phyloP scores from a whole-genome alignment of 2,888 invertebrate species.

The Lobophora halterata region DNA sequence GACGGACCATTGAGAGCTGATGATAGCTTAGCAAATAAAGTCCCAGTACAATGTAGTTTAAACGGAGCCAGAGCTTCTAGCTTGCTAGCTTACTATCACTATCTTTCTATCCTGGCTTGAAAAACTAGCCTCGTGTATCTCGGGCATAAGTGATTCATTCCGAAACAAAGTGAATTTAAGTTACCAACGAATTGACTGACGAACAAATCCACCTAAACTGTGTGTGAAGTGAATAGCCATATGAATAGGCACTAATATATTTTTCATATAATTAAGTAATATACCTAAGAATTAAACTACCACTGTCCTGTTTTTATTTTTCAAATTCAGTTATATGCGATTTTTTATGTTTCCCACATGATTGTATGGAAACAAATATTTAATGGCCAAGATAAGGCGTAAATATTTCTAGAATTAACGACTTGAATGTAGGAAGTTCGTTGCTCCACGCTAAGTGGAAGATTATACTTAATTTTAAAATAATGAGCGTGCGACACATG shows the following conservation, averaged over 20 bases:
- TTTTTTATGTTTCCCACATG: constrained; percentile 42
- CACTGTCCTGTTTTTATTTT: constrained; percentile 45
- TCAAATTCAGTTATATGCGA: constrained; percentile 39
- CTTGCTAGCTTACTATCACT: too few species aligned
- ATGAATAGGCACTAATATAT: constrained; percentile 45
- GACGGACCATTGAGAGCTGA: too few species aligned
- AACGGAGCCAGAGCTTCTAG: too few species aligned
- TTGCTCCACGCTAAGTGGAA: constrained; percentile 61
- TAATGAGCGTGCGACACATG: constrained; percentile 63
- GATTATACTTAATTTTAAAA: constrained; percentile 72
- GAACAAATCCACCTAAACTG: constrained; percentile 43
- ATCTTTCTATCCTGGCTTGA: too few species aligned
- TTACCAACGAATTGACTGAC: constrained; percentile 40
- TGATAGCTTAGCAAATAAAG: too few species aligned
- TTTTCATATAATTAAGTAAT: constrained; percentile 38
- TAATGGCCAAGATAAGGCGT: constrained; percentile 48
- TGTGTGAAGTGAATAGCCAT: constrained; percentile 42
- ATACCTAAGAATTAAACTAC: constrained; percentile 37
- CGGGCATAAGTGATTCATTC: constrained; percentile 6
- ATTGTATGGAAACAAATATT: constrained; percentile 58
- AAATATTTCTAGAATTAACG: constrained; percentile 45
- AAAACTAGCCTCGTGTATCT: too few species aligned
- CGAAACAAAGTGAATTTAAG: constrained; percentile 12
- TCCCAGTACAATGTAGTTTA: too few species aligned
- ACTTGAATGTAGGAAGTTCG: constrained; percentile 62